Conservation (phyloP, 1,140 invertebrate genomes). For the Bacillus rossius region DNA sequence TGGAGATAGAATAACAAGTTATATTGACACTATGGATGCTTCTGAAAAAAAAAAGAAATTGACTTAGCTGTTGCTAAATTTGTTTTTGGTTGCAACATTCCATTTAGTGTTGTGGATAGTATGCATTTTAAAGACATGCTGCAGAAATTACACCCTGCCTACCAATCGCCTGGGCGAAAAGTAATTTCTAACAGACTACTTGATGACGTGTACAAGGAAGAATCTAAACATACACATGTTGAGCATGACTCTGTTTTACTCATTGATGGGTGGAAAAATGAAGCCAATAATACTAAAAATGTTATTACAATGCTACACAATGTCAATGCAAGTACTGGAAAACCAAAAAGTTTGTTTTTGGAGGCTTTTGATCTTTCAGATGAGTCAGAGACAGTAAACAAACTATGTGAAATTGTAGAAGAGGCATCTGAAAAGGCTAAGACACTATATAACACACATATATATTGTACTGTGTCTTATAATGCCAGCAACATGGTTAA, state of each 20-base stretch:
- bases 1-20: no score
- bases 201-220: background rate
- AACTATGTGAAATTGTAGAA: no score
- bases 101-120: background rate
- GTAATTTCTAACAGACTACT: background rate
- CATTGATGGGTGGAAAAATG: slow-evolving; percentile 1
- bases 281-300: background rate
- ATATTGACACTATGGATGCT: no score
- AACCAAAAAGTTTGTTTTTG: no score
- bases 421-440: no score
- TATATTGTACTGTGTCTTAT: no score
- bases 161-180: background rate
- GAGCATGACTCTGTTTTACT: background rate
- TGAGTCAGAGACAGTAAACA: no score
- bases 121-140: background rate
- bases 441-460: no score
- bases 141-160: background rate
- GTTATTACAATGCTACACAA: background rate
- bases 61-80: background rate
- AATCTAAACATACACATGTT: background rate
- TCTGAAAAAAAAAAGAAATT: no score
- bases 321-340: no score
- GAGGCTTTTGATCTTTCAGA: no score
- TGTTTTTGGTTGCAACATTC: slow-evolving; percentile 4
- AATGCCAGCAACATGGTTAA: no score